A percentile compares a stretch with the other conserved stretches of the same genome.
phyloP scores from a whole-genome alignment of 30 jellyfish, hydroid and myxozoan genomes.

The Pelagia noctiluca region DNA sequence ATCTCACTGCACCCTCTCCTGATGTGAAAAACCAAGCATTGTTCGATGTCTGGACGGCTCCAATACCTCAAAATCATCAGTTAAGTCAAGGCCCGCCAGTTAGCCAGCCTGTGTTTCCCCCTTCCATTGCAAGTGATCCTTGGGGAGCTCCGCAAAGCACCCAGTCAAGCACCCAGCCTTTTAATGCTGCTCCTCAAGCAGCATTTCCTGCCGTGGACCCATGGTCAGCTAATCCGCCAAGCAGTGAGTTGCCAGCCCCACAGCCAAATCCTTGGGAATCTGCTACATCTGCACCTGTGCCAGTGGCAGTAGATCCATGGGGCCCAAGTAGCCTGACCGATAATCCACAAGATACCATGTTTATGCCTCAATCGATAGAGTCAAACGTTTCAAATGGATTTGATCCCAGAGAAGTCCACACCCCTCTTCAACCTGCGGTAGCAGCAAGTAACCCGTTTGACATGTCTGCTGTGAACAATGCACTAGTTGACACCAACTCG shows the following conservation, averaged over 20 bases:
- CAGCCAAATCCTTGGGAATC: constrained; percentile 71
- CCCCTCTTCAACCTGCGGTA: constrained; percentile 25
- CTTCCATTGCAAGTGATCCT: constrained; percentile 37
- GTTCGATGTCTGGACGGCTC: constrained; percentile 82
- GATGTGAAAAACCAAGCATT: constrained; percentile 2
- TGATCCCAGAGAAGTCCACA: constrained; percentile 76
- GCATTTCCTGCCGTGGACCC: constrained; percentile 76
- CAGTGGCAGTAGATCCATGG: constrained; percentile 95
- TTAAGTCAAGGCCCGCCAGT: constrained; percentile 33
- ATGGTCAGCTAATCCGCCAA: constrained; percentile 62
- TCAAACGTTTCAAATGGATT: constrained; percentile 65
- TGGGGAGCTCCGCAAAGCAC: constrained; percentile 59
- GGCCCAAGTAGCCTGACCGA: constrained; percentile 26
- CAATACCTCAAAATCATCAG: constrained; percentile 29
- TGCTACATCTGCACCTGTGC: constrained; percentile 42
- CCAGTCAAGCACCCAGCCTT: constrained; percentile 30
- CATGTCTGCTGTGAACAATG: constrained; percentile 27
- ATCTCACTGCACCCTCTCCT: constrained; percentile 85
- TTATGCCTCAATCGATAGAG: constrained; percentile 43
- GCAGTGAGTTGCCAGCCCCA: constrained; percentile 18
- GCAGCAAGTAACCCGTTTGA: constrained; percentile 74
- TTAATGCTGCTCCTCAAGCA: constrained; percentile 19
- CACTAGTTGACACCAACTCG: constrained; percentile 35
- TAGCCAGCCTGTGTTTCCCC: not conserved
- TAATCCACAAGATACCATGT: constrained; percentile 39